Conservation (phyloP, 2,797 vertebrate genomes). For the Pipistrellus kuhlii region DNA sequence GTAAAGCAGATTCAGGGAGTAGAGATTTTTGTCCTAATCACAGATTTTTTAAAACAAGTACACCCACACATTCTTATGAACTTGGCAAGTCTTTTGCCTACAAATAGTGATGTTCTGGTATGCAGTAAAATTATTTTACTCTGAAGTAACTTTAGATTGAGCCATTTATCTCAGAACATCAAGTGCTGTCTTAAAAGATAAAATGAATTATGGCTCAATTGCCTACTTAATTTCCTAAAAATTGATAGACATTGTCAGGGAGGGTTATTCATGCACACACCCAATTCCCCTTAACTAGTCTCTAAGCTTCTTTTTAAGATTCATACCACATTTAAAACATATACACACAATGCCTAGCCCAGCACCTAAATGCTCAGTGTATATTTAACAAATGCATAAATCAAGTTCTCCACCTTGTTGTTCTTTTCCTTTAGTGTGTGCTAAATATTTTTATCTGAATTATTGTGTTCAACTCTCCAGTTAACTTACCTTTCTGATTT, state of each 20-base stretch:
- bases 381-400: not conserved
- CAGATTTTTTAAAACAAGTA: conserved; percentile 47
- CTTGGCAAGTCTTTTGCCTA: conserved; percentile 43
- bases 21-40: conserved; percentile 34
- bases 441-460: not conserved
- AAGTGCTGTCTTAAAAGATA: conserved; percentile 45
- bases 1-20: conserved; percentile 17
- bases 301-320: not conserved
- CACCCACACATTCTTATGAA: not conserved
- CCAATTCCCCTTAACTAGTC: not conserved
- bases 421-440: not conserved
- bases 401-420: conserved; percentile 19
- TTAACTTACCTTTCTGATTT: conserved; percentile 33
- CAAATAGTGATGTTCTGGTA: conserved; percentile 30
- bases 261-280: not conserved
- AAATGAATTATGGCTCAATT: conserved; percentile 54
- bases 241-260: not conserved
- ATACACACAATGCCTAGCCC: not conserved
- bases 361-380: not conserved
- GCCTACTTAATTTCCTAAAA: conserved; percentile 49
- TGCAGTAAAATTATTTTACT: conserved; percentile 53
- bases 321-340: not conserved
- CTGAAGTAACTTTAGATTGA: conserved; percentile 58
- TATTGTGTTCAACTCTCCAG: not conserved
- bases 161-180: conserved; percentile 67